Conservation (phyloP, 2,113 vertebrate species). For the Alouatta palliata region DNA sequence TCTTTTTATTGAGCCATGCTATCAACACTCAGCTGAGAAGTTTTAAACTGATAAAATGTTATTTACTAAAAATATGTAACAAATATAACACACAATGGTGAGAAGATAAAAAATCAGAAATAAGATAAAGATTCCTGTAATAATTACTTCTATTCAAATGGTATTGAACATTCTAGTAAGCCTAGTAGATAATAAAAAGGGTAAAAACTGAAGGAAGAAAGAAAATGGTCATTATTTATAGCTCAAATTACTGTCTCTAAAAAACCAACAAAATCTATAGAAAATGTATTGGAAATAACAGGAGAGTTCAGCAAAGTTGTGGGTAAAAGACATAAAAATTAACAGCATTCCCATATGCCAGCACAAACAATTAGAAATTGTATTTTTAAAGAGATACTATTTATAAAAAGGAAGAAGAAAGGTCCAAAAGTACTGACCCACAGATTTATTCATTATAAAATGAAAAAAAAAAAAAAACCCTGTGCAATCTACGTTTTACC, state of each 20-base stretch:
- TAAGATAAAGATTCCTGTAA: background rate
- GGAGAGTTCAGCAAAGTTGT: background rate
- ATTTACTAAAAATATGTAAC: background rate
- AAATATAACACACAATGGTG: background rate
- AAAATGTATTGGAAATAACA: background rate
- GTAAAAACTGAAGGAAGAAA: background rate
- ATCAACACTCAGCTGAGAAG: background rate
- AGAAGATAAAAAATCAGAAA: background rate
- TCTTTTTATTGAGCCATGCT: too few relatives aligned
- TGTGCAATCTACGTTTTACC: background rate
- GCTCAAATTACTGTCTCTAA: background rate
- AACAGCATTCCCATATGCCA: background rate
- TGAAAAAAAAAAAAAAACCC: background rate
- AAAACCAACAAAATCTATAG: background rate
- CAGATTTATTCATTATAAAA: background rate
- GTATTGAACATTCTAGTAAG: background rate
- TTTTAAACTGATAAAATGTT: constrained; percentile 8
- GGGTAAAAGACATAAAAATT: background rate
- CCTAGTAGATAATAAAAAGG: background rate
- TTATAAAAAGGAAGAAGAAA: background rate
- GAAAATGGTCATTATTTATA: background rate
- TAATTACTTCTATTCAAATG: background rate
- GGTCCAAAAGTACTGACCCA: background rate
- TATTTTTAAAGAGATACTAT: background rate
- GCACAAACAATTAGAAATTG: background rate